Evolutionary conservation across 2,797 vertebrate species (phyloP).

Genomic region (Hyperoplus lanceolatus): DNA sequence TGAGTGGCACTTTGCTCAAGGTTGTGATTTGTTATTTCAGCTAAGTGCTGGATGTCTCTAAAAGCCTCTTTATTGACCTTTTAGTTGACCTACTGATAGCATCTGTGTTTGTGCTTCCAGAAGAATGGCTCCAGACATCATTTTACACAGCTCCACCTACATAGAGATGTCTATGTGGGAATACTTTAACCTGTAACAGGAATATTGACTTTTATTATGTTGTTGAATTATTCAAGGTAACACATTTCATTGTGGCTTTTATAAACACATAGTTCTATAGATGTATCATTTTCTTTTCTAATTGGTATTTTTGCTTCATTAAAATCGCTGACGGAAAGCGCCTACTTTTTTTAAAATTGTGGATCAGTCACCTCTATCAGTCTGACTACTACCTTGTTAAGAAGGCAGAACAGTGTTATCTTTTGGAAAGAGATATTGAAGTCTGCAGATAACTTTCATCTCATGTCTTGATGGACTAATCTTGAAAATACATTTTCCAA

Average conservation of each 20-base stretch:
- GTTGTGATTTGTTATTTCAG: background rate
- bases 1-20: conserved; percentile 2
- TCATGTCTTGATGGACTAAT: background rate
- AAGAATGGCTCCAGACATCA: background rate
- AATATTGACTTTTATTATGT: background rate
- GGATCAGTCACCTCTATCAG: background rate
- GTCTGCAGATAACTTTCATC: background rate
- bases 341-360: too few relatives aligned
- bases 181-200: background rate
- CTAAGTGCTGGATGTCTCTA: background rate
- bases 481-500: background rate
- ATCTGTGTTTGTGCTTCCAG: background rate
- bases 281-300: background rate
- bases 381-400: background rate
- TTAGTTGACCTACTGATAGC: background rate
- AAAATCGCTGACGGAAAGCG: background rate
- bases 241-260: background rate
- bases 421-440: background rate
- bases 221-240: background rate
- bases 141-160: background rate
- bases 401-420: background rate
- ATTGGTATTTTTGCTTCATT: background rate
- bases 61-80: conserved; percentile 3
- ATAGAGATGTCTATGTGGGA: background rate
- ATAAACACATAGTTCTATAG: background rate